phyloP scores from a whole-genome alignment of 2,797 vertebrate genomes.

The Rhinoraja longicauda region DNA sequence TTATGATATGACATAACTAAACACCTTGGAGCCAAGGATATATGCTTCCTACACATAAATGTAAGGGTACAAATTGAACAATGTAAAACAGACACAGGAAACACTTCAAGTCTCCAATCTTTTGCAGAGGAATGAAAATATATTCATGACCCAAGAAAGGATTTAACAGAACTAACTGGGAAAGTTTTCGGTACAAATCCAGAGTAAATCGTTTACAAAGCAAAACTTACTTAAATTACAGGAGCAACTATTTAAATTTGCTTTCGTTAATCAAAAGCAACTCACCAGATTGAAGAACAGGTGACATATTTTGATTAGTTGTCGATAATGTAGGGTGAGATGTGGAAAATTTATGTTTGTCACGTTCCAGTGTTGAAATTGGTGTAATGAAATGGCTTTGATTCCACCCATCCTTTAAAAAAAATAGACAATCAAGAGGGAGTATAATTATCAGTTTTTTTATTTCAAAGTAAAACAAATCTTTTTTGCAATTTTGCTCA shows the following conservation, averaged over 20 bases:
- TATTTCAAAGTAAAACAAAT: conserved; percentile 36
- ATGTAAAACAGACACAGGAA: background rate
- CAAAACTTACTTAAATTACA: background rate
- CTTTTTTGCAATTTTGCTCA: conserved; percentile 48
- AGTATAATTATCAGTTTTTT: conserved; percentile 44
- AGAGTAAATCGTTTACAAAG: background rate
- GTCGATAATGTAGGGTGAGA: conserved; percentile 87
- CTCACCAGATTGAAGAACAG: conserved; percentile 85
- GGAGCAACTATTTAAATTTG: background rate
- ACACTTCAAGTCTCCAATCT: background rate
- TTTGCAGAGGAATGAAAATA: background rate
- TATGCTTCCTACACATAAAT: background rate
- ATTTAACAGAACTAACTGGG: background rate
- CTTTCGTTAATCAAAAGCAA: conserved; percentile 15
- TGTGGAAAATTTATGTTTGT: conserved; percentile 70
- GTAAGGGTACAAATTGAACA: background rate
- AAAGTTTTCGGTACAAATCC: too few species aligned
- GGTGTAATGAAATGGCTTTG: conserved; percentile 98
- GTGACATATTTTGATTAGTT: conserved; percentile 83
- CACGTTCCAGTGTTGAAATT: conserved; percentile 86
- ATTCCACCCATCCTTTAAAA: conserved; percentile 88
- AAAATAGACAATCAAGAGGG: background rate
- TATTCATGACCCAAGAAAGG: background rate
- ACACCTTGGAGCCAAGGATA: background rate
- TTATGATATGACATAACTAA: background rate